phyloP scores from a whole-genome alignment of 1,140 invertebrate species.

The Micrasema longulum region DNA sequence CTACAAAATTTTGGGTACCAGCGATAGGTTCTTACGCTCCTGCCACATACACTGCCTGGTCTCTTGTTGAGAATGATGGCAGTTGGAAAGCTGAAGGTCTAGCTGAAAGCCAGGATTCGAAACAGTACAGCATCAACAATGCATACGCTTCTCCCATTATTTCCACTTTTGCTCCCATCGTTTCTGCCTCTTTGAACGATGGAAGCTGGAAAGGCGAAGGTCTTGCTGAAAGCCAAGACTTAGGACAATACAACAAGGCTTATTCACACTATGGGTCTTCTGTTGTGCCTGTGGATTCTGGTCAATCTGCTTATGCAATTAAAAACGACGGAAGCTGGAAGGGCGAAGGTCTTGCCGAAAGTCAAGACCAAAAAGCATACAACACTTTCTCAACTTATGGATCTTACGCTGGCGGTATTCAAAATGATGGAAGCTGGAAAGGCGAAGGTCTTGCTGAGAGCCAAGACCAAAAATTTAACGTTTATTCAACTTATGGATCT shows the following conservation, averaged over 20 bases:
- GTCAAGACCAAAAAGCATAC: slow-evolving; percentile 26
- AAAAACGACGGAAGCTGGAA: slow-evolving; percentile 41
- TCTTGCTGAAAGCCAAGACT: slow-evolving; percentile 47
- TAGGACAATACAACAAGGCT: slow-evolving; percentile 54
- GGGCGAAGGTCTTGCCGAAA: slow-evolving; percentile 45
- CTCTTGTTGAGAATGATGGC: slow-evolving; percentile 37
- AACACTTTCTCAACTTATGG: too few species aligned
- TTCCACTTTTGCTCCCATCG: not conserved
- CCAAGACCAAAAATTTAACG: slow-evolving; percentile 35
- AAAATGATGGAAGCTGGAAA: slow-evolving; percentile 41
- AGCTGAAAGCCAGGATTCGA: slow-evolving; percentile 37
- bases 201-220: slow-evolving; percentile 47
- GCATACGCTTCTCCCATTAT: not conserved
- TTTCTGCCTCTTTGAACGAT: slow-evolving; percentile 12
- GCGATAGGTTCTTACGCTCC: slow-evolving; percentile 8
- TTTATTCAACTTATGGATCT: slow-evolving; percentile 53
- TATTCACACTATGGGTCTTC: slow-evolving; percentile 58
- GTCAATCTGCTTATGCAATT: slow-evolving; percentile 37
- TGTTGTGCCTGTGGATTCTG: not conserved
- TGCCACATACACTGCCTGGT: not conserved
- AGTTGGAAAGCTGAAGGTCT: slow-evolving; percentile 46
- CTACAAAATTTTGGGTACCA: not conserved
- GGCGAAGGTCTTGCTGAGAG: slow-evolving; percentile 49
- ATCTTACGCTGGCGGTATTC: not conserved
- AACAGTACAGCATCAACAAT: not conserved